Base-by-base conservation (phyloP, 2,113 vertebrate species). In the Toxostoma redivivum region DNA sequence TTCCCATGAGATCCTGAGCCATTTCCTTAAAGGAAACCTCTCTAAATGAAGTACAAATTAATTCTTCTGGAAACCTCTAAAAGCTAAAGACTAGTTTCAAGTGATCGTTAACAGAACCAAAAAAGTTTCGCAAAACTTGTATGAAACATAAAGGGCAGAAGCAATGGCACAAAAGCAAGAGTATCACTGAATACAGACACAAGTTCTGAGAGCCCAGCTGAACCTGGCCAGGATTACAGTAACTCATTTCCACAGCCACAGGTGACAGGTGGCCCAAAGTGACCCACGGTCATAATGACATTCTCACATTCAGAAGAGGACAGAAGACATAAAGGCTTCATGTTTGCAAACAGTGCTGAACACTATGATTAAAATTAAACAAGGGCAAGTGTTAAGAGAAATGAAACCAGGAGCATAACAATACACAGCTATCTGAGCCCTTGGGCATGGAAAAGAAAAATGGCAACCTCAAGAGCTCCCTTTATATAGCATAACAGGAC, bases 221-320 rank as follows among this genome's bases (percentile, higher is more conserved):
- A 90, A 73, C 47, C 67, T 18, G 13, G 47, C 35, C 67, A 15
- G 40, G 51, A 70, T 15, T 33, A 40, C 84, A 90, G 82, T 96
- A 96, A 95, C 76, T 96, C 81, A 96, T 92, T 96, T 93, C 90
- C 93, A 96, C 92, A 93, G 82, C 82, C 95, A 90, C 80, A 95
- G 88, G 96, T 96, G 94, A 95, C 90, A 96, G 90, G 92, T 37
- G 72, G 96, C 60, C 89, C 82, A 69, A 83, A 88, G 87, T 27
- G 96, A 97, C 97, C 95, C 56, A 21, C 42, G 95, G 97, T 97
- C 97, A 90, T 48, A 86, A 47, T 69, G 97, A 97, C 97, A 93
- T 88, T 92, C 94, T 78, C 88, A 90, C 90, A 53, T 35, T 91
- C 85, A 72, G n/a, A n/a, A 37, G 61, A 65, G 80, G 94, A 93